Base-by-base conservation (phyloP, 2,888 invertebrate genomes). In the Acanthosepion esculentum region DNA sequence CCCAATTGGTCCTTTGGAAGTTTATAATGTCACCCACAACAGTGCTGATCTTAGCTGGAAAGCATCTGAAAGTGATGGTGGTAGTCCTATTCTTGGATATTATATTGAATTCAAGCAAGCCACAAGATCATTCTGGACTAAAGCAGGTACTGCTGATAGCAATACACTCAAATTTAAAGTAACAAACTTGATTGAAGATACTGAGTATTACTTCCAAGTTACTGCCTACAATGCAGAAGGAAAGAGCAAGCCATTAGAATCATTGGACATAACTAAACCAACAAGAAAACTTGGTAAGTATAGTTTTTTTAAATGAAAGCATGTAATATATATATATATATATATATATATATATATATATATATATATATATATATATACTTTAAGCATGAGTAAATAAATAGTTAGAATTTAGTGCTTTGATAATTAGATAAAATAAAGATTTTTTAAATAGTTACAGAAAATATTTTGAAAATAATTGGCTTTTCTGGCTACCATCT, bases 221-320 rank as follows among this genome's bases (percentile, higher is more conserved):
- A 98, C 98, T 94, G 99, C 99, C 23, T 98, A 99, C 48, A 99
- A 99, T 98, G 98, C 98, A 96, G 99, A 99, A 2, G 99, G 99
- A 6, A 98, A 98, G 0, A 99, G 99, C 91, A 99, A 99, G 96
- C 98, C 99, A 0, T 99, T 99, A 94, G 99, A 96, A 91, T 95
- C 96, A 4, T 95, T 95, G 29, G 96, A 96, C 91, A 95, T 96
- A 3, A 95, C 96, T 92, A 96, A 95, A 94, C 96, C 96, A 33
- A 96, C 96, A 95, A 96, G 95, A 91, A 95, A 95, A 64, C 94
- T 96, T 33, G 95, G 97, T 97, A 94, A 96, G 96, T 94, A 8
- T n/a, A 0, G 23, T 78, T 78, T 15, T 15, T 78, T 78, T 4
- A 33, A 78, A 78, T 78, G 18, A 78, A 78, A 78, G n/a, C n/a